Percentiles rank a stretch among this genome's conserved stretches.
phyloP scores from a whole-genome alignment of 2,888 invertebrate genomes.

The Griposia aprilina region DNA sequence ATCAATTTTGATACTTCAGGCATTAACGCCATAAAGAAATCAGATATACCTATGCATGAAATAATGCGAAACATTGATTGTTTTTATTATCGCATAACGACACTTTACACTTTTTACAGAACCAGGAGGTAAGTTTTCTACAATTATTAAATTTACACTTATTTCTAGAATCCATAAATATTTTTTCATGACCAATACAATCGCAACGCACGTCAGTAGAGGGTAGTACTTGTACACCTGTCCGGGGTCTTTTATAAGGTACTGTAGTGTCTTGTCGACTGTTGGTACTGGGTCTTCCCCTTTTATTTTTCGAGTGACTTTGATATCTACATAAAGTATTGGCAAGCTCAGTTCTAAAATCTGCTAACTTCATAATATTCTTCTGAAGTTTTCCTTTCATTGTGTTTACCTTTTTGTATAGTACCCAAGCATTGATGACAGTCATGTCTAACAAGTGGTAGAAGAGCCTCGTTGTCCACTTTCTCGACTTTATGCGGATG shows the following conservation, averaged over 20 bases:
- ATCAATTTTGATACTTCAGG: neutral
- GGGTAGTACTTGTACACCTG: conserved; percentile 69
- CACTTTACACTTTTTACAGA: conserved; percentile 71
- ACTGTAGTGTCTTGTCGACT: conserved; percentile 63
- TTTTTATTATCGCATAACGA: conserved; percentile 54
- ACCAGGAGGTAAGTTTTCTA: conserved; percentile 69
- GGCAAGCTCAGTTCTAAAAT: conserved; percentile 71
- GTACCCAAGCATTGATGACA: conserved; percentile 32
- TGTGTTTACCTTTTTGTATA: conserved; percentile 48
- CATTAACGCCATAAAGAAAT: neutral
- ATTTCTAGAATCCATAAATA: conserved; percentile 69
- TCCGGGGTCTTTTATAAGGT: conserved; percentile 68
- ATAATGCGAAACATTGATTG: too few relatives aligned
- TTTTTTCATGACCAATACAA: conserved; percentile 70
- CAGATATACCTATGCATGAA: too few relatives aligned
- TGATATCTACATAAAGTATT: conserved; percentile 70
- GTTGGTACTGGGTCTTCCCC: conserved; percentile 67
- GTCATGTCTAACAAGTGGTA: conserved; percentile 19
- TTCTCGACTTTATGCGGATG: conserved; percentile 18
- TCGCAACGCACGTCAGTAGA: conserved; percentile 69
- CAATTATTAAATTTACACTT: conserved; percentile 70
- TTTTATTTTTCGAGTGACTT: conserved; percentile 69
- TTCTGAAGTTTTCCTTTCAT: conserved; percentile 26
- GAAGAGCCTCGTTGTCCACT: conserved; percentile 19
- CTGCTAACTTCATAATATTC: conserved; percentile 69